Percentiles rank a stretch among this genome's conserved stretches.
These are phyloP conservation scores for Babyrousa celebensis DNA, from an alignment of 2,797 vertebrate genomes.

Conservation along the genomic window DNA sequence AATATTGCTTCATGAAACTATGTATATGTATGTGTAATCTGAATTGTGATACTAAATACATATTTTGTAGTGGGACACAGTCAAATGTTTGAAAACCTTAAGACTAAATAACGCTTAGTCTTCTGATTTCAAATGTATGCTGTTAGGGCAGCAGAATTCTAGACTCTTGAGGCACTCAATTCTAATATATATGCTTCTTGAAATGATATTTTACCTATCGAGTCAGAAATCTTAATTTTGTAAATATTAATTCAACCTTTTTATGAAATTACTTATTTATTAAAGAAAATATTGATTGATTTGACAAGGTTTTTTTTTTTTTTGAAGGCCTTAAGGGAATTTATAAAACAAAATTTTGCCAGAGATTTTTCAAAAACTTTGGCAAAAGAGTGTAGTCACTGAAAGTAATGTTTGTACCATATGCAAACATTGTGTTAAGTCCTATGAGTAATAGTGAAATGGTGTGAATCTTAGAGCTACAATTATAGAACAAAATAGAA, in stretches of 20 bases:
- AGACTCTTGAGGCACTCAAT: conserved; percentile 22
- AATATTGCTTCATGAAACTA: conserved; percentile 23
- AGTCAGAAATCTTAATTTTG: conserved; percentile 28
- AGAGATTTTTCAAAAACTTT: conserved; percentile 19
- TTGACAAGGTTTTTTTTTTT: conserved; percentile 9
- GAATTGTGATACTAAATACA: neutral
- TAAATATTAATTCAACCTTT: conserved; percentile 46
- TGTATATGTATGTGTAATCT: neutral
- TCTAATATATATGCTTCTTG: conserved; percentile 9
- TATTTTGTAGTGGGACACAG: neutral
- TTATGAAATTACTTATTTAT: conserved; percentile 40
- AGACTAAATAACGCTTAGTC: neutral
- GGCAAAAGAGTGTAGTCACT: neutral
- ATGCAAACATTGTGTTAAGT: conserved; percentile 28
- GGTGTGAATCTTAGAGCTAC: conserved; percentile 1
- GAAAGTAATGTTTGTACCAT: conserved; percentile 12
- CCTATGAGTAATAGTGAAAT: conserved; percentile 30
- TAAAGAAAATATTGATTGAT: conserved; percentile 53
- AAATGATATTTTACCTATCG: conserved; percentile 16
- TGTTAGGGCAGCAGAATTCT: conserved; percentile 32
- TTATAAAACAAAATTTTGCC: conserved; percentile 61
- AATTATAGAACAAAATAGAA: neutral
- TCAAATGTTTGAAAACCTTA: conserved; percentile 54
- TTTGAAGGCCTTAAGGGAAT: conserved; percentile 25
- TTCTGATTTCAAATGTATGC: conserved; percentile 36